phyloP scores from a whole-genome alignment of 2,113 vertebrate species.

The Todiramphus saurophagus region DNA sequence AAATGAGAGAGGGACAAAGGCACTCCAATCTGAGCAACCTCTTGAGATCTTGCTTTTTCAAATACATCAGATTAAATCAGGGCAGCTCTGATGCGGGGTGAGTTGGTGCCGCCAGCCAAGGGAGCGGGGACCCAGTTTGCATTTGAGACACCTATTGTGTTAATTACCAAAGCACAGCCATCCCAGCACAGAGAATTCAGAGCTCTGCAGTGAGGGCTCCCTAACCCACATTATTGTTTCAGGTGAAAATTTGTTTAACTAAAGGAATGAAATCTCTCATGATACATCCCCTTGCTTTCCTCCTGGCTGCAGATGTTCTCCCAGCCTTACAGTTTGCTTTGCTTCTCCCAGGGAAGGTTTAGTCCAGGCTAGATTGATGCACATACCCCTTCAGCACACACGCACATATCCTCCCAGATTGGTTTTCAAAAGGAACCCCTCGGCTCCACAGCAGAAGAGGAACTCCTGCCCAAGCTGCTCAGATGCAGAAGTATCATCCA shows the following conservation, averaged over 20 bases:
- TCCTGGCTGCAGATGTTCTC: not conserved
- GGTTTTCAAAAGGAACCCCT: not conserved
- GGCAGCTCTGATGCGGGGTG: slow-evolving; percentile 2
- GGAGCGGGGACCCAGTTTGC: slow-evolving; percentile 5
- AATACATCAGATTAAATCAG: slow-evolving; percentile 34
- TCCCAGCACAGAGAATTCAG: slow-evolving; percentile 20
- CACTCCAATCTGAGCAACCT: not conserved
- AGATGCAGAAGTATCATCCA: not conserved
- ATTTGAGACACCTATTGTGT: not conserved
- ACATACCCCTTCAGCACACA: not conserved
- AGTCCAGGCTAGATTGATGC: not conserved
- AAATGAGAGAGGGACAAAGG: slow-evolving; percentile 3
- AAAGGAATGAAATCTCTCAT: not conserved
- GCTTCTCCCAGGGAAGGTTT: not conserved
- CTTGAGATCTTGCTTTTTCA: slow-evolving; percentile 20
- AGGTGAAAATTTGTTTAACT: slow-evolving; percentile 1
- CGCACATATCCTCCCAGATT: not conserved
- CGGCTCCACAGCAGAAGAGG: rapidly evolving
- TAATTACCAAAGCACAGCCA: slow-evolving; percentile 16
- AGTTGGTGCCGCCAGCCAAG: not conserved
- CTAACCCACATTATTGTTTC: not conserved
- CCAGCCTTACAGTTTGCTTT: not conserved
- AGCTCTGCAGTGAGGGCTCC: not conserved
- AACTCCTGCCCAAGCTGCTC: not conserved
- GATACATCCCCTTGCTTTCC: not conserved